Conservation (phyloP, 2,113 vertebrate species). For the Corythornis vintsioides region DNA sequence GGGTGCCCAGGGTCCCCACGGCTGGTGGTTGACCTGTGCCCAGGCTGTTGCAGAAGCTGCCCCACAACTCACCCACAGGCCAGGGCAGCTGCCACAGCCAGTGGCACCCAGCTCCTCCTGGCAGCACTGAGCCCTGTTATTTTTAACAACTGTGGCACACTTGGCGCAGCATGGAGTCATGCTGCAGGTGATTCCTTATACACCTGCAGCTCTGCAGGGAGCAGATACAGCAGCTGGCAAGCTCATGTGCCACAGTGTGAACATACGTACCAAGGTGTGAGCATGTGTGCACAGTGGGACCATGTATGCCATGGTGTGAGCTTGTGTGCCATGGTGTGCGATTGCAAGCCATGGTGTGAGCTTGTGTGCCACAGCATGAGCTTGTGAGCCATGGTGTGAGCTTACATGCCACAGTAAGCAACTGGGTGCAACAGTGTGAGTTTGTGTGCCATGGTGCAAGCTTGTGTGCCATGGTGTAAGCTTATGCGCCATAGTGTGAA, state of each 20-base stretch:
- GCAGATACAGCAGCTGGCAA: fast-evolving
- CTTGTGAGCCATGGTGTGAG: not conserved
- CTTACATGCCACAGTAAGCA: not conserved
- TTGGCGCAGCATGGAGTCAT: not conserved
- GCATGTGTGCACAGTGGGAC: not conserved
- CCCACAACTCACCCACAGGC: not conserved
- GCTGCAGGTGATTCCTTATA: not conserved
- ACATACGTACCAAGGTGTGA: not conserved
- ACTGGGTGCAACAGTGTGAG: too few relatives aligned
- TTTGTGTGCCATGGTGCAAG: not conserved
- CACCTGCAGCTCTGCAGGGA: not conserved
- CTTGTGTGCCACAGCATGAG: not conserved
- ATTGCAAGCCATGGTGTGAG: too few relatives aligned
- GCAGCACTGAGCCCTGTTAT: not conserved
- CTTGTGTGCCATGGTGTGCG: too few relatives aligned
- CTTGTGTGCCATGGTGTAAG: too few relatives aligned
- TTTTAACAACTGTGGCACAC: not conserved
- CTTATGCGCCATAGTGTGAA: not conserved
- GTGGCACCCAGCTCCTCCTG: fast-evolving
- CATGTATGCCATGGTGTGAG: not conserved
- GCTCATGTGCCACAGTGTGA: not conserved
- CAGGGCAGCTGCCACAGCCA: fast-evolving
- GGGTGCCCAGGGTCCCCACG: not conserved
- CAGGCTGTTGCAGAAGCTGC: not conserved
- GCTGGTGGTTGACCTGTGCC: not conserved